These are phyloP conservation scores for Sparus aurata DNA, from an alignment of 2,797 vertebrate species.

Conservation along the genomic window DNA sequence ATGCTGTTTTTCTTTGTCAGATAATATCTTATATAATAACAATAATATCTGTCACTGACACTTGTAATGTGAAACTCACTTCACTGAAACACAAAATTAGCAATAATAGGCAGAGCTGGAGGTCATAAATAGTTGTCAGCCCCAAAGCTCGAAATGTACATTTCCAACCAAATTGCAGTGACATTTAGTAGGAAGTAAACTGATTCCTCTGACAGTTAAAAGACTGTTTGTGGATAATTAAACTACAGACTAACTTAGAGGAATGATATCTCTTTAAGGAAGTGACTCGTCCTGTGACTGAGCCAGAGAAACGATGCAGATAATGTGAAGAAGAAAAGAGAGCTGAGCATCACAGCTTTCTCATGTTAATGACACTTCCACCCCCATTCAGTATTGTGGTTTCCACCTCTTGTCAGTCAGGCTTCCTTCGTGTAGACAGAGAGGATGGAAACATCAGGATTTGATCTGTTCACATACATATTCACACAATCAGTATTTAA, in stretches of 20 bases:
- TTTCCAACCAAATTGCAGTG: background rate
- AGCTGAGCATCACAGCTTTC: constrained; percentile 70
- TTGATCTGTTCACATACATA: background rate
- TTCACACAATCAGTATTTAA: background rate
- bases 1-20: no score
- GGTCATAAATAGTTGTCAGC: background rate
- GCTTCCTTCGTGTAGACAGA: constrained; percentile 35
- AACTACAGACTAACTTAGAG: background rate
- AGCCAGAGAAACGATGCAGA: constrained; percentile 53
- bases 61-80: background rate
- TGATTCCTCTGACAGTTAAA: background rate
- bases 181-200: background rate
- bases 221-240: constrained; percentile 10
- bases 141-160: background rate
- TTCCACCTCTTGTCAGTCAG: constrained; percentile 59
- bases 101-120: background rate
- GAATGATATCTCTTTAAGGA: constrained; percentile 56
- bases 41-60: background rate
- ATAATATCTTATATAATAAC: no score
- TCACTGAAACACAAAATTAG: background rate
- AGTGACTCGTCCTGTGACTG: constrained; percentile 44
- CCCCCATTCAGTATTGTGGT: constrained; percentile 67
- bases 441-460: constrained; percentile 44
- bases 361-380: constrained; percentile 78
- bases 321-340: constrained; percentile 66